A percentile compares a stretch with the other conserved stretches of the same genome.
Conservation (phyloP, 2,797 vertebrate genomes). For the Sus cebifrons region DNA sequence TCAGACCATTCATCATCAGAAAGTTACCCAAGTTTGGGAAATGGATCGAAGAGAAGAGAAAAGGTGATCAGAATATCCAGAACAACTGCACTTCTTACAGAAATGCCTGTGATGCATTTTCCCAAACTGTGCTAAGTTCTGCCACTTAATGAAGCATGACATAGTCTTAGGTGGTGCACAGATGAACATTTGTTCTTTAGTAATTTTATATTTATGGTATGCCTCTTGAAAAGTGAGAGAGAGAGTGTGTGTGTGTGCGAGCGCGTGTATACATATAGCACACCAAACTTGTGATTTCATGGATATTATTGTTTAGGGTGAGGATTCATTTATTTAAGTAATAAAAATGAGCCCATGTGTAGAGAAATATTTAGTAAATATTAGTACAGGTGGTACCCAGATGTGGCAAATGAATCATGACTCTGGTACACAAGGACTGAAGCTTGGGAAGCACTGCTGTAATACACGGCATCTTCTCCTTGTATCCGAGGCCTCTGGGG, state of each 20-base stretch:
- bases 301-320: conserved; percentile 40
- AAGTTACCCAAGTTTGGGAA: conserved; percentile 32
- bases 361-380: conserved; percentile 75
- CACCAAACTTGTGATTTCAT: conserved; percentile 50
- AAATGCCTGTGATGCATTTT: neutral
- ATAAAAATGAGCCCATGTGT: conserved; percentile 70
- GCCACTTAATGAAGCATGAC: neutral
- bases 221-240: neutral
- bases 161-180: neutral
- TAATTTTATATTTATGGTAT: neutral
- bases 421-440: neutral
- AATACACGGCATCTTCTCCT: neutral
- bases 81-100: neutral
- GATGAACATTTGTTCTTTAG: neutral
- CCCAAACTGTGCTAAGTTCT: neutral
- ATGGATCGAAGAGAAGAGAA: neutral
- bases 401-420: conserved; percentile 67
- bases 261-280: neutral
- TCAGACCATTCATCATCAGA: neutral
- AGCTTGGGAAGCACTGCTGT: neutral
- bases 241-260: neutral
- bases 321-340: conserved; percentile 74
- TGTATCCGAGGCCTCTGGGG: neutral
- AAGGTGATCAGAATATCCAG: neutral
- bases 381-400: conserved; percentile 82